A percentile compares a stretch with the other conserved stretches of the same genome.
phyloP scores from a whole-genome alignment of 1,140 invertebrate species.

The Caenorhabditis elegans region DNA sequence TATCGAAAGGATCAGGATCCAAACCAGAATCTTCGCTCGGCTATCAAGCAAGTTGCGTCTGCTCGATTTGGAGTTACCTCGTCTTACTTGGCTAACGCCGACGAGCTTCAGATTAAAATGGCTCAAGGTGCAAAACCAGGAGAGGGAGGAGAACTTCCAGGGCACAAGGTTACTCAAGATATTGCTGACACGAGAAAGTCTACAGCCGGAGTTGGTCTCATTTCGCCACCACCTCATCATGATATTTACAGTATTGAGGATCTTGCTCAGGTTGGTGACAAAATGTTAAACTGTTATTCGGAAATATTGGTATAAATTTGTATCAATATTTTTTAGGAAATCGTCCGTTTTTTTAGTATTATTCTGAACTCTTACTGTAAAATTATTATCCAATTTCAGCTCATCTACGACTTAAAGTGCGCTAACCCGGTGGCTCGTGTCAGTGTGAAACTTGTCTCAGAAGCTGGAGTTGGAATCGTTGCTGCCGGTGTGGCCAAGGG shows the following conservation, averaged over 20 bases:
- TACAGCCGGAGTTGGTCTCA: conserved; percentile 92
- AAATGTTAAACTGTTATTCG: too few species aligned
- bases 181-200: conserved; percentile 93
- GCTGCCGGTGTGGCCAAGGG: conserved; percentile 96
- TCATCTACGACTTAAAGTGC: conserved; percentile 97
- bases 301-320: too few species aligned
- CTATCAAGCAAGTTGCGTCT: conserved; percentile 83
- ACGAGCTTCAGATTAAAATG: conserved; percentile 96
- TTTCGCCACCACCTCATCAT: conserved; percentile 97
- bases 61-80: conserved; percentile 97
- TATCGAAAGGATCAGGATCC: conserved; percentile 80
- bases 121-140: conserved; percentile 96
- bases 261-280: conserved; percentile 77
- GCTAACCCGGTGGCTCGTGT: conserved; percentile 92
- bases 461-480: conserved; percentile 96
- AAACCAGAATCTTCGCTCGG: conserved; percentile 73
- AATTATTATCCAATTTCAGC: conserved; percentile 68
- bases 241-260: conserved; percentile 99
- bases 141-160: conserved; percentile 89
- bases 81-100: conserved; percentile 90
- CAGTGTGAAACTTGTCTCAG: conserved; percentile 95
- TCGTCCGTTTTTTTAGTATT: too few species aligned
- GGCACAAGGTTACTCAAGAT: conserved; percentile 85
- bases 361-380: too few species aligned
- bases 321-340: too few species aligned